phyloP scores from a whole-genome alignment of 2,113 vertebrate genomes.

The Saguinus imperator region DNA sequence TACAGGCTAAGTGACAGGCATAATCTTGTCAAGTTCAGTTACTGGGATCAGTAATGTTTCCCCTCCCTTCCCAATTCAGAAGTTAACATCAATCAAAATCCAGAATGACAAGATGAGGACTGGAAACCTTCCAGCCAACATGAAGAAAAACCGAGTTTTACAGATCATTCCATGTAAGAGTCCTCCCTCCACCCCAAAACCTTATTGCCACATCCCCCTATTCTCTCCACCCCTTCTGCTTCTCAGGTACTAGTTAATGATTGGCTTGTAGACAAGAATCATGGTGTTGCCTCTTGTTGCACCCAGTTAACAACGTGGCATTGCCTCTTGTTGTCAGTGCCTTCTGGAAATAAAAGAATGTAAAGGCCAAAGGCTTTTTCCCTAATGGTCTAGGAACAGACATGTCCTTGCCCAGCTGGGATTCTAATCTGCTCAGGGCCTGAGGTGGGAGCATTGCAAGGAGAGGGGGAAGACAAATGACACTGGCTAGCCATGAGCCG shows the following conservation, averaged over 20 bases:
- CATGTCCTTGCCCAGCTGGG: not conserved
- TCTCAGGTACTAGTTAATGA: conserved; percentile 9
- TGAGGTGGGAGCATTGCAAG: not conserved
- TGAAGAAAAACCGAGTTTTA: conserved; percentile 99
- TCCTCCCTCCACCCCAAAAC: not conserved
- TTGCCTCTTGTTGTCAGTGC: not conserved
- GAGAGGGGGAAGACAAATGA: not conserved
- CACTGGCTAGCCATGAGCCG: not conserved
- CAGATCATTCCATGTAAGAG: conserved; percentile 99
- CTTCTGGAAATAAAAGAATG: conserved; percentile 37
- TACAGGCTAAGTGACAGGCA: not conserved
- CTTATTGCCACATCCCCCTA: not conserved
- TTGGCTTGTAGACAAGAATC: conserved; percentile 13
- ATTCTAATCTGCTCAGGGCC: not conserved
- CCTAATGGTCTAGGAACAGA: not conserved
- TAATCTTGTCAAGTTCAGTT: not conserved
- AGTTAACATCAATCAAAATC: conserved; percentile 99
- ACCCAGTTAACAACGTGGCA: not conserved
- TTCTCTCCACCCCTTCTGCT: not conserved
- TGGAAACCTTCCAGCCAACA: conserved; percentile 97
- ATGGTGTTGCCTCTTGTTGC: not conserved
- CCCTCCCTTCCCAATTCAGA: conserved; percentile 83
- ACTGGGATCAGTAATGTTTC: not conserved
- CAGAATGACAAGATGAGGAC: conserved; percentile 99
- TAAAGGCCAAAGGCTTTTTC: conserved; percentile 12